A percentile compares a stretch with the other conserved stretches of the same genome.
Conservation (phyloP, 2,797 vertebrate species). For the Pachyuromys duprasi region DNA sequence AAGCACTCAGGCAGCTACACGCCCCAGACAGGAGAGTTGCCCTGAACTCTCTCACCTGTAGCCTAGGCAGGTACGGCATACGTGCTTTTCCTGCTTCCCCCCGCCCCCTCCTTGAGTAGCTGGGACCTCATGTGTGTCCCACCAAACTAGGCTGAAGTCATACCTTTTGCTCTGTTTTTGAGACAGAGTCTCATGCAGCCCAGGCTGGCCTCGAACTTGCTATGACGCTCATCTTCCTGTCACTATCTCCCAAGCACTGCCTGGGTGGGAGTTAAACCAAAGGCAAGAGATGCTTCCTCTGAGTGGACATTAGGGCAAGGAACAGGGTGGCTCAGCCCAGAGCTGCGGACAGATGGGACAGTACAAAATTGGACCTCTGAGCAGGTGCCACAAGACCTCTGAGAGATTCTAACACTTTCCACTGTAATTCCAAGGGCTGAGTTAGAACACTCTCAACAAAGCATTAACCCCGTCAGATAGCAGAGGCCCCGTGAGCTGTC, state of each 20-base stretch:
- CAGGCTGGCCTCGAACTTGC: background rate
- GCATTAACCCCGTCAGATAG: background rate
- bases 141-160: background rate
- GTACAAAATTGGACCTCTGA: background rate
- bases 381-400: background rate
- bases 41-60: background rate
- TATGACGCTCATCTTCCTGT: background rate
- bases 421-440: background rate
- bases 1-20: background rate
- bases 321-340: background rate
- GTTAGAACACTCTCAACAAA: conserved; percentile 9
- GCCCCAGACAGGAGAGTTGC: background rate
- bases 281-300: background rate
- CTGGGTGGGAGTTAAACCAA: background rate
- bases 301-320: background rate
- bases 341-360: background rate
- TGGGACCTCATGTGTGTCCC: background rate
- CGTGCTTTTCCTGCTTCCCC: background rate
- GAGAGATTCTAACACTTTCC: background rate
- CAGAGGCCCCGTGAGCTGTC: background rate
- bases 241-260: background rate
- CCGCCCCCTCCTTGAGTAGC: background rate
- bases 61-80: background rate
- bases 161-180: background rate
- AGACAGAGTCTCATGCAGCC: background rate